Evolutionary conservation across 2,113 vertebrate species (phyloP), one percentile per base, ranked within the genome.

Genomic region (Brachyistius frenatus): DNA sequence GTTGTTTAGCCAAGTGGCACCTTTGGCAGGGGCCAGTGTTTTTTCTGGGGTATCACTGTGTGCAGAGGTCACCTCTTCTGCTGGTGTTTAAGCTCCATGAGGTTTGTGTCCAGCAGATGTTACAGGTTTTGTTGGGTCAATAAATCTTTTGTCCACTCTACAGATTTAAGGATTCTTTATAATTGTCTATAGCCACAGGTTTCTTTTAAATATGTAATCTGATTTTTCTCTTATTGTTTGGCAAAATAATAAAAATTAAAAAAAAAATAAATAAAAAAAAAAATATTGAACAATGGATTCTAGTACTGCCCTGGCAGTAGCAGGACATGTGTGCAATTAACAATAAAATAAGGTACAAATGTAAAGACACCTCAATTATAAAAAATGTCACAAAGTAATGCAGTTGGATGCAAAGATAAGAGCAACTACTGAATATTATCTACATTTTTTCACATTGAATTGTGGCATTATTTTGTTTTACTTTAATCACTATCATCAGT

Each of bases 41-140:
- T 81, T 80, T 78, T 84, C 72, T 47, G 5, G 69, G 55, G 69
- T 56, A 36, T 11, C 54, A 6, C 31, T 80, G 73, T 80, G 64
- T 82, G 87, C 83, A 76, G 81, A 82, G 88, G 88, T 85, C 88
- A 86, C 61, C 3, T 56, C 60, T 63, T 68, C 65, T 53, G 41
- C 58, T 54, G 65, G 37, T 36, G 52, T 78, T 75, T 30, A 41
- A 64, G 61, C 67, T 53, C 5, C 3, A 6, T 58, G 36, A 30
- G 69, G 66, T 73, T 80, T 39, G 64, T 52, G 32, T 15, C 31
- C 23, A 69, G 64, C 77, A 89, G 67, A 84, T 82, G 66, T 60
- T 74, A 57, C 73, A 76, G 47, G 66, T 61, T 82, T 44, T n/a
- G 36, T 64, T 56, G 33, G 46, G 15, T 75, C 70, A 74, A 54